phyloP scores from a whole-genome alignment of 2,888 invertebrate genomes.

The Diloba caeruleocephala region DNA sequence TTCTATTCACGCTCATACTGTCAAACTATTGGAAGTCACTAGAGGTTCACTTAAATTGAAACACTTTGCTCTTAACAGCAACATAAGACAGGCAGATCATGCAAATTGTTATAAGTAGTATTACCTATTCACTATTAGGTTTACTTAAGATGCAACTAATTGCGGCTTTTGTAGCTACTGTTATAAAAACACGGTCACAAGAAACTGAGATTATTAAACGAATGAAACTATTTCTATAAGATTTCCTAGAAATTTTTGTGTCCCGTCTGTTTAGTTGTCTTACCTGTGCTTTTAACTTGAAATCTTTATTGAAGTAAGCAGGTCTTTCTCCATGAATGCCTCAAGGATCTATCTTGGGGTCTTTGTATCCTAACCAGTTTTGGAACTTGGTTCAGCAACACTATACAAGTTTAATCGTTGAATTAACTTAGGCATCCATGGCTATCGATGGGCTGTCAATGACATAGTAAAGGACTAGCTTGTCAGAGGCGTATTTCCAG shows the following conservation, averaged over 20 bases:
- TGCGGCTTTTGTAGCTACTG: constrained; percentile 10
- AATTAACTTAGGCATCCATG: background rate
- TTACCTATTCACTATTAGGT: constrained; percentile 27
- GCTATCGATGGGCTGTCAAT: background rate
- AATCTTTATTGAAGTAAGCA: background rate
- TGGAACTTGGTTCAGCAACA: background rate
- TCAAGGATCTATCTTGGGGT: constrained; percentile 21
- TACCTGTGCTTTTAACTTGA: background rate
- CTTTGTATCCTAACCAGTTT: background rate
- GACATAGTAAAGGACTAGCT: too few species aligned
- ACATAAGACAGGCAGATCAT: too few species aligned
- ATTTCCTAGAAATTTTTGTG: constrained; percentile 31
- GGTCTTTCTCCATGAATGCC: background rate
- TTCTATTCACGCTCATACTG: too few species aligned
- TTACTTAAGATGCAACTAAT: constrained; percentile 30
- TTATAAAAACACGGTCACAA: constrained; percentile 18
- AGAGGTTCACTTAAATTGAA: too few species aligned
- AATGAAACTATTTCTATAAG: constrained; percentile 1
- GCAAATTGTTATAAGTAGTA: constrained; percentile 5
- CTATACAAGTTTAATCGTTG: background rate
- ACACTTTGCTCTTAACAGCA: constrained; percentile 3
- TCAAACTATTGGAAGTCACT: too few species aligned
- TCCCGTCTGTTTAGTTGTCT: background rate
- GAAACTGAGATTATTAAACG: constrained; percentile 7
- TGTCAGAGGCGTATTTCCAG: too few species aligned